Evolutionary conservation across 2,888 invertebrate genomes (phyloP).

Genomic region (Athalia circularis): DNA sequence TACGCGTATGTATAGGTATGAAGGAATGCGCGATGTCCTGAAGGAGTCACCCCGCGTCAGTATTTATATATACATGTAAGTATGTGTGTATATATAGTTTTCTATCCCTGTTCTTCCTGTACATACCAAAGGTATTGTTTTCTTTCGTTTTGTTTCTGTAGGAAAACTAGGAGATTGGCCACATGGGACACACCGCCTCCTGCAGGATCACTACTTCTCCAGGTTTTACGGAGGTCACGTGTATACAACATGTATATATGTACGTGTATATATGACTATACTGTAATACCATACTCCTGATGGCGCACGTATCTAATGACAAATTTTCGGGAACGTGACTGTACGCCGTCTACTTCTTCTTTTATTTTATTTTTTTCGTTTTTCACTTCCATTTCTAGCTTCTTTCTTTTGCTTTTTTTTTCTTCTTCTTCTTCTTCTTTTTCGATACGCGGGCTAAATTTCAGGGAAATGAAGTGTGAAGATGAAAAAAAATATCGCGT

Average conservation of each 20-base stretch:
- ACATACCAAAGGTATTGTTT: no score
- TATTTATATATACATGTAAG: no score
- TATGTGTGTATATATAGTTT: no score
- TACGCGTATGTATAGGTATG: neutral
- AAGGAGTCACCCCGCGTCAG: no score
- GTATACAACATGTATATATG: neutral
- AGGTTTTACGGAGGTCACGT: constrained; percentile 2
- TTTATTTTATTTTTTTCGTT: neutral
- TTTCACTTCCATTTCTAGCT: neutral
- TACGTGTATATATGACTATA: no score
- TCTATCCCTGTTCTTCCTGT: no score
- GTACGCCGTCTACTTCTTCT: neutral
- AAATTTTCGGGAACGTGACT: constrained; percentile 35
- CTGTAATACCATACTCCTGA: neutral
- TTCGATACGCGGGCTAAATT: no score
- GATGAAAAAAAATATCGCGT: neutral
- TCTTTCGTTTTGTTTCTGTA: no score
- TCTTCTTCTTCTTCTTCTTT: no score
- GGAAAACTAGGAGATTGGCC: constrained; percentile 13
- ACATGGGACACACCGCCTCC: constrained; percentile 17
- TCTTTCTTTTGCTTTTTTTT: neutral
- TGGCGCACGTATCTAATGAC: constrained; percentile 36
- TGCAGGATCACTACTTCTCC: no score
- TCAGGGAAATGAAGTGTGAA: neutral
- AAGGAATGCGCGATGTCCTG: no score